Base-by-base conservation (phyloP, 1,140 invertebrate genomes). In the Drosophila pseudoobscura region DNA sequence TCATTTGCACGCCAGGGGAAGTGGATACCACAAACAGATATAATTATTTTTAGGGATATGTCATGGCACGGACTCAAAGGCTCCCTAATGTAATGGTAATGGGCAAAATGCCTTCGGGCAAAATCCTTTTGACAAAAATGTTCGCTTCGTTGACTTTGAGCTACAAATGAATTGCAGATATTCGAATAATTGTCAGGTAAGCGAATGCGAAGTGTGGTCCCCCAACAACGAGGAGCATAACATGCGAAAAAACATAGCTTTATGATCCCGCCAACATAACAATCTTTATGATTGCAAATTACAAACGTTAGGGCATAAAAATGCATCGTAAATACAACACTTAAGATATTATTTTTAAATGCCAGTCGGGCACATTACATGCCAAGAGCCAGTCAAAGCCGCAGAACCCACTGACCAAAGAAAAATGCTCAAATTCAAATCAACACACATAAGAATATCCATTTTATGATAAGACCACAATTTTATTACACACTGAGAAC, bases 1-100 rank as follows among this genome's bases (percentile, higher is more conserved):
- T 83, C 76, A 87, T 88, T 75, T 46, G 62, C 79, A 83, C 70
- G 79, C 75, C 50, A 78, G 13, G 59, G 49, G 29, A 15, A 8
- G 22, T 17, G 24, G 39, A 39, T 13, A 13, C 35, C 35, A 39
- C 45, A 66, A 47, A 17, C 11, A 26, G 6, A 39, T 43, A 31
- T 24, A 5, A 31, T 43, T 63, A 45, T 46, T 43, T 53, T 73
- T 35, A 43, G 53, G 61, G 61, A 65, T 75, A 75, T 69, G 69
- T 49, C 49, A 39, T 3, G 31, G 20, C 2, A 9, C 31, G 35
- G 35, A 39, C 35, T 39, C 35, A 39, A 39, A 39, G 35, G 35
- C 3, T 39, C 1, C 35, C 35, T 0, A 17, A 17, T 17, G 17
- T 17, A 17, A 17, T 17, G 45, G 31, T 39, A 39, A 35, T 35